Conservation (phyloP, 2,888 invertebrate genomes). For the Ennomos quercinarius region DNA sequence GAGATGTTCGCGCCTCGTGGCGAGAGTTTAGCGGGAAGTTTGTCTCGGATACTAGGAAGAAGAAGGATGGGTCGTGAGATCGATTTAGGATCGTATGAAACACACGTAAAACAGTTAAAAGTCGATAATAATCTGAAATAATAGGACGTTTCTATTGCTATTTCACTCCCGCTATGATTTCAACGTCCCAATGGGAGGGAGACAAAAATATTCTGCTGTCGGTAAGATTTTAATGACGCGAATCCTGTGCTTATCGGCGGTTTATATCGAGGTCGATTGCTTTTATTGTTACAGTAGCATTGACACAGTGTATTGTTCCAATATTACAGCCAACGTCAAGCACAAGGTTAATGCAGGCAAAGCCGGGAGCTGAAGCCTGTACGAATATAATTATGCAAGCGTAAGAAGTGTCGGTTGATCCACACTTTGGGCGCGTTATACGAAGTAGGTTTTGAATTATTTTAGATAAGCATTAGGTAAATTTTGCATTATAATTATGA, state of each 20-base stretch:
- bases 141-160: no score
- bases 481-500: slow-evolving; percentile 9
- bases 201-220: no score
- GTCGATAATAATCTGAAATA: background rate
- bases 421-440: background rate
- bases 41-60: slow-evolving; percentile 52
- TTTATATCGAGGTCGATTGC: no score
- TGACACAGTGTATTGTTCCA: no score
- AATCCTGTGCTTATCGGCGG: no score
- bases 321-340: no score
- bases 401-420: background rate
- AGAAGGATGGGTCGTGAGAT: slow-evolving; percentile 42
- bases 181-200: background rate
- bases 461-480: slow-evolving; percentile 18
- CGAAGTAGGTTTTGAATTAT: slow-evolving; percentile 14
- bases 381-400: background rate
- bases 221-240: no score
- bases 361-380: background rate
- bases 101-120: background rate
- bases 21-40: slow-evolving; percentile 63
- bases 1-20: slow-evolving; percentile 64
- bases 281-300: no score
- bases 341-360: no score
- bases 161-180: background rate
- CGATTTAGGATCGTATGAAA: no score